phyloP scores from a whole-genome alignment of 1,140 invertebrate genomes.

The Ylistrum balloti region DNA sequence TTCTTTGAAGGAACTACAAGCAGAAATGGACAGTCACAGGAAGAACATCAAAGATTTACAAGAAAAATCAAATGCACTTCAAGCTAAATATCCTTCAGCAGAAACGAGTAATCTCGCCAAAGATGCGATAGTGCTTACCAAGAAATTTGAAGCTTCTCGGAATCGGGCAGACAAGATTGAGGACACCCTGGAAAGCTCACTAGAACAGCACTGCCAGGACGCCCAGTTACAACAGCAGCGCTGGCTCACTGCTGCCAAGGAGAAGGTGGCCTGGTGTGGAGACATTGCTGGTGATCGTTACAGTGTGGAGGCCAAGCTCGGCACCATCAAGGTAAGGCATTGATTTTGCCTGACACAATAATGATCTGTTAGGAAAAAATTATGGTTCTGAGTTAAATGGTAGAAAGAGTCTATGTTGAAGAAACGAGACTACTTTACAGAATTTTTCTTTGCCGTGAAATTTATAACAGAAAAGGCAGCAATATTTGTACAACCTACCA shows the following conservation, averaged over 20 bases:
- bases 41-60: constrained; percentile 88
- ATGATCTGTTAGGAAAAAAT: too few relatives aligned
- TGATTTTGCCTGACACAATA: too few relatives aligned
- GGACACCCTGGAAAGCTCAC: constrained; percentile 89
- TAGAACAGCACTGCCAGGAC: constrained; percentile 94
- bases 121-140: constrained; percentile 75
- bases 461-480: too few relatives aligned
- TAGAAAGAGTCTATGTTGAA: too few relatives aligned
- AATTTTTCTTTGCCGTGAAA: too few relatives aligned
- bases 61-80: constrained; percentile 88
- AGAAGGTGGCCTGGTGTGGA: constrained; percentile 96
- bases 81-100: constrained; percentile 82
- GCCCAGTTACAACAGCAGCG: constrained; percentile 91
- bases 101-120: constrained; percentile 79
- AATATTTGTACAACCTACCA: too few relatives aligned
- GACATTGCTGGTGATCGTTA: constrained; percentile 94
- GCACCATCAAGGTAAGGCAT: constrained; percentile 83
- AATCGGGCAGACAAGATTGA: constrained; percentile 85
- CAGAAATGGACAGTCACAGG: constrained; percentile 85
- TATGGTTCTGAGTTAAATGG: too few relatives aligned
- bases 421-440: too few relatives aligned
- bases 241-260: constrained; percentile 90
- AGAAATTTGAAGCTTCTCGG: constrained; percentile 89
- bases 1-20: constrained; percentile 77
- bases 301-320: constrained; percentile 95